Evolutionary conservation across 2,113 vertebrate genomes (phyloP).

Genomic region (Lamprotornis superbus): DNA sequence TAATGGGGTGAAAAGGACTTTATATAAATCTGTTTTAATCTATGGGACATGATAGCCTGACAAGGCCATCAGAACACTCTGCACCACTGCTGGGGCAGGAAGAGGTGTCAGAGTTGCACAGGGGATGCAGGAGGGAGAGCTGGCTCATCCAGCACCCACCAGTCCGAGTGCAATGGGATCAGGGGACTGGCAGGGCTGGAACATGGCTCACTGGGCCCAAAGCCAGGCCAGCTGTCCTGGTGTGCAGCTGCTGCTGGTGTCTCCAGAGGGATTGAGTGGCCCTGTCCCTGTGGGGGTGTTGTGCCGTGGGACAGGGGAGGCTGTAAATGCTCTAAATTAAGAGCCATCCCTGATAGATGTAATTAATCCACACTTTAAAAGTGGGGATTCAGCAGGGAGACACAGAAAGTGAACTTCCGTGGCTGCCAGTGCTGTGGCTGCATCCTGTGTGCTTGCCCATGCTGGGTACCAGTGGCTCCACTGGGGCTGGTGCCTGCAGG

Average conservation of each 20-base stretch:
- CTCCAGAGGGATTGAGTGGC: background rate
- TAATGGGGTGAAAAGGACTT: conserved; percentile 69
- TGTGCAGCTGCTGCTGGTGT: background rate
- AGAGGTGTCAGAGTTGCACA: background rate
- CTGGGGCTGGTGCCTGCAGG: rapidly evolving
- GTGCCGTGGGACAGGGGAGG: background rate
- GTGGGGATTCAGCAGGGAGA: background rate
- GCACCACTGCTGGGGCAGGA: background rate
- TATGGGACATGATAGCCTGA: conserved; percentile 41
- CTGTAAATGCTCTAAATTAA: background rate
- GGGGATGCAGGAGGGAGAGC: background rate
- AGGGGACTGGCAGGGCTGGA: background rate
- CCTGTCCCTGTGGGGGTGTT: background rate
- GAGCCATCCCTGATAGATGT: background rate
- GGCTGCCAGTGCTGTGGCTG: rapidly evolving
- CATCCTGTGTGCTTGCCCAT: background rate
- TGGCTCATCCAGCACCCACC: background rate
- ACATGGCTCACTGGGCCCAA: rapidly evolving
- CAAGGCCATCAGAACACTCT: conserved; percentile 7
- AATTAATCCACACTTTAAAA: background rate
- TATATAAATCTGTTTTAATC: conserved; percentile 63
- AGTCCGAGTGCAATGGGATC: rapidly evolving
- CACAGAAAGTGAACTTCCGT: background rate
- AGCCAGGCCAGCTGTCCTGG: background rate
- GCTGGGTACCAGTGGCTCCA: background rate